Evolutionary conservation across 1,140 invertebrate genomes (phyloP).

Genomic region (Drosophila funebris): DNA sequence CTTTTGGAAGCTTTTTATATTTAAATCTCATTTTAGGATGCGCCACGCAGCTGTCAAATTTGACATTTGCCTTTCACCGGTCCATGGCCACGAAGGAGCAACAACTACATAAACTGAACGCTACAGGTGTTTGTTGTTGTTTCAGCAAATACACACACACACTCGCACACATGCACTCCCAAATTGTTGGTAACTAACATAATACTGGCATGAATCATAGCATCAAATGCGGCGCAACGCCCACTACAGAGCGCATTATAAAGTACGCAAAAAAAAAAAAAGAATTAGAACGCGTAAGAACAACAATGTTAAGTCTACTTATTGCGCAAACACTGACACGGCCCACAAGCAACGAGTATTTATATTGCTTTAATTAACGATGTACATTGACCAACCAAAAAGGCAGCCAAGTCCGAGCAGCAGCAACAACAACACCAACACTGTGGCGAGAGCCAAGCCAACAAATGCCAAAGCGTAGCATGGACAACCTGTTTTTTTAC

Average conservation of each 20-base stretch:
- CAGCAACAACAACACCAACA: slow-evolving; percentile 20
- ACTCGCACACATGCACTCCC: slow-evolving; percentile 18
- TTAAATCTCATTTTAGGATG: slow-evolving; percentile 38
- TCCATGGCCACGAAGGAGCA: background rate
- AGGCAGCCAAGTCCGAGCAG: slow-evolving; percentile 14
- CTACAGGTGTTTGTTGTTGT: slow-evolving; percentile 69
- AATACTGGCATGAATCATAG: slow-evolving; percentile 56
- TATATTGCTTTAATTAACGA: slow-evolving; percentile 40
- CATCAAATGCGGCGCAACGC: slow-evolving; percentile 44
- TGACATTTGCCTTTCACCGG: slow-evolving; percentile 56
- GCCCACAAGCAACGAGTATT: slow-evolving; percentile 17
- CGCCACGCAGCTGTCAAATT: slow-evolving; percentile 63
- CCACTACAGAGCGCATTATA: slow-evolving; percentile 36
- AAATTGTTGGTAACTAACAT: slow-evolving; percentile 36
- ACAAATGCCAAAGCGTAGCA: slow-evolving; percentile 50
- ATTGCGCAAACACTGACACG: slow-evolving; percentile 39
- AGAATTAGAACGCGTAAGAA: slow-evolving; percentile 30
- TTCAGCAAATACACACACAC: slow-evolving; percentile 11
- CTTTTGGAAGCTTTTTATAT: slow-evolving; percentile 22
- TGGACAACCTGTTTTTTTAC: slow-evolving; percentile 48
- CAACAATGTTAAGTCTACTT: slow-evolving; percentile 21
- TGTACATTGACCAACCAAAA: slow-evolving; percentile 43
- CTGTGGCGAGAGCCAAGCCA: slow-evolving; percentile 20
- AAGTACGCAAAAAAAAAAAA: background rate
- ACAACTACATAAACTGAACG: slow-evolving; percentile 44